Evolutionary conservation across 1,140 invertebrate species (phyloP), one percentile per base, ranked within the genome.

Genomic region (Anagrus nilaparvatae): DNA sequence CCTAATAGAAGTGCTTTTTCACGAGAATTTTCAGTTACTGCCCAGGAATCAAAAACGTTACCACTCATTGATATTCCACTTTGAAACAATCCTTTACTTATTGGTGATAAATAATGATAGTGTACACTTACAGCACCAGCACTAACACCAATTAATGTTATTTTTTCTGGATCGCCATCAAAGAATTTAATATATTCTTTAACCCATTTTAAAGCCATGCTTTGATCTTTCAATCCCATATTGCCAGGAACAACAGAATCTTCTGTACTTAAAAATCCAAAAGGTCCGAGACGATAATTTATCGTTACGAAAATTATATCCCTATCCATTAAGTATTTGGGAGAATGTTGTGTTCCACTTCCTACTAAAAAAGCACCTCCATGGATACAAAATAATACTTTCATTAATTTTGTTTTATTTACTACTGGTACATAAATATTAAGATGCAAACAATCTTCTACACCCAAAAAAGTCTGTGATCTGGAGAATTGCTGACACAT

Each of bases 1-100:
- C 3, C 42, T 24, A 43, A 25, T 17, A 36, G 21, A 2, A 14
- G 5, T 8, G 34, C 27, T 31, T 37, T 43, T 12, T 30, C 25
- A 3, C 1, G 3, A 8, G 34, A 13, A 31, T 35, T 16, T 25
- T 37, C 18, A 2, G 34, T 25, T 10, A 27, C 20, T 2, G 1
- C n/a, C 82, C 78, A 87, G 0, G 74, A 73, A 47, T 67, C 67
- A 7, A 82, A 56, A 6, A 75, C 75, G 5, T 78, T 76, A 0
- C 84, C 85, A 53, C 82, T 84, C 65, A 78, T 73, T 1, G 83
- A 73, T 25, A 87, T 78, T 1, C 76, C 81, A 28, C 75, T 54
- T 51, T 49, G 52, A 43, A 67, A 67, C 3, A 65, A 53, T 6
- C 55, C 57, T 3, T 41, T 41, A 18, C 59, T 64, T 36, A 60